These are phyloP conservation scores for Mormyrops attenuatus DNA, from an alignment of 2,797 vertebrate species.

Conservation along the genomic window DNA sequence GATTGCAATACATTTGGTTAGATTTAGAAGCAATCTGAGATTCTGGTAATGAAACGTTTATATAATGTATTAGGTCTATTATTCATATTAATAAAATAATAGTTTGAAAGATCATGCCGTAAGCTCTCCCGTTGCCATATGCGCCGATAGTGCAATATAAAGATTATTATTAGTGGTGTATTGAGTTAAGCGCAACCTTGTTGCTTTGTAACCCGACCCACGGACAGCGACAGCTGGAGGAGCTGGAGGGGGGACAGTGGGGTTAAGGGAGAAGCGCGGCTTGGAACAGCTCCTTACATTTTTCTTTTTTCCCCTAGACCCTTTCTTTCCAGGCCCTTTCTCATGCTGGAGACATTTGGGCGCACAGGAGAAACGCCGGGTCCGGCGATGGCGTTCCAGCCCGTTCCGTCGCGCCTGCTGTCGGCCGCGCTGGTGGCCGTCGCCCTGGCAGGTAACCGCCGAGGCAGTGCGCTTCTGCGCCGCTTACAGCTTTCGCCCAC, in stretches of 20 bases:
- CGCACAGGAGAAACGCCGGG: conserved; percentile 23
- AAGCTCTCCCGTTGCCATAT: conserved; percentile 21
- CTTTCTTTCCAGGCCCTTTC: conserved; percentile 19
- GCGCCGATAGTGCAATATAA: not conserved
- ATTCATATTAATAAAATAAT: not conserved
- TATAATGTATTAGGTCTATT: not conserved
- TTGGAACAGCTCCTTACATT: conserved; percentile 53
- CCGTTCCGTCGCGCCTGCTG: conserved; percentile 44
- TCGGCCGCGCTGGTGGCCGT: conserved; percentile 40
- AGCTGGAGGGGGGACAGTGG: conserved; percentile 30
- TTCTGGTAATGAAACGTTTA: not conserved
- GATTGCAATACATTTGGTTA: not conserved
- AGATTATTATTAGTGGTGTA: conserved; percentile 41
- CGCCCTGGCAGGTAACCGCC: conserved; percentile 52
- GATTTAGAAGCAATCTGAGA: not conserved
- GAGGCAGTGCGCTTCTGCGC: not conserved
- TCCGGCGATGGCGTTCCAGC: conserved; percentile 45
- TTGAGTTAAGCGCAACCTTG: conserved; percentile 41
- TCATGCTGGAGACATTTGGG: conserved; percentile 36
- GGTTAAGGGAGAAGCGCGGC: conserved; percentile 16
- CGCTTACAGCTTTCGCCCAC: not conserved
- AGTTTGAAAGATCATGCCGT: not conserved
- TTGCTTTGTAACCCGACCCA: conserved; percentile 56
- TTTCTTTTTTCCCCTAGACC: conserved; percentile 41
- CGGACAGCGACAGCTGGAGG: conserved; percentile 55